These are phyloP conservation scores for Fragum sueziense DNA, from an alignment of 2,888 invertebrate species.

Conservation along the genomic window DNA sequence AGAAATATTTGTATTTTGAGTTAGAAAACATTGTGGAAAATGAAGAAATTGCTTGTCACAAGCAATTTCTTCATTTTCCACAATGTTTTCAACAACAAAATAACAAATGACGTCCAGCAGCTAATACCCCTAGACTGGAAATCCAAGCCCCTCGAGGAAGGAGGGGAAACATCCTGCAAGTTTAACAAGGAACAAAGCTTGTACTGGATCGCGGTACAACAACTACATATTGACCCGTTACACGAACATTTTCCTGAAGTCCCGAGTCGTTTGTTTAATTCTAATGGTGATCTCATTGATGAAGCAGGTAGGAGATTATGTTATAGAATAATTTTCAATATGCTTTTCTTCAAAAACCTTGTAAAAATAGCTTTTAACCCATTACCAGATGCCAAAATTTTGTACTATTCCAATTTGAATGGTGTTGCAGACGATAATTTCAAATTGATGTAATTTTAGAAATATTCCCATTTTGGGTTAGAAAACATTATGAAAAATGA, in stretches of 20 bases:
- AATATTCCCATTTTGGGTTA: too few relatives aligned
- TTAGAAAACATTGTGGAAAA: background rate
- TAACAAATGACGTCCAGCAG: conserved; percentile 83
- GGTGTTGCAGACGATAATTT: too few relatives aligned
- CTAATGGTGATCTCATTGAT: conserved; percentile 81
- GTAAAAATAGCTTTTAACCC: too few relatives aligned
- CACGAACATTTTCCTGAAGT: conserved; percentile 81
- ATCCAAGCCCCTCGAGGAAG: conserved; percentile 20
- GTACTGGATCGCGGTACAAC: conserved; percentile 84
- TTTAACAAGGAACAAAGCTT: conserved; percentile 82
- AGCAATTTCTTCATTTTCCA: conserved; percentile 1
- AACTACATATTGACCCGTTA: conserved; percentile 82
- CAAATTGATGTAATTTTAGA: too few relatives aligned
- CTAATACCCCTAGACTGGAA: conserved; percentile 72
- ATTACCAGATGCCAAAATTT: too few relatives aligned
- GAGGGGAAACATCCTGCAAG: conserved; percentile 72
- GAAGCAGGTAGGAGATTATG: conserved; percentile 74
- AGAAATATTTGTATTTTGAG: too few relatives aligned
- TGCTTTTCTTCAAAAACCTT: too few relatives aligned
- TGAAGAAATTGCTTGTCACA: background rate
- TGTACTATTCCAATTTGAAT: too few relatives aligned
- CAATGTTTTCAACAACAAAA: conserved; percentile 83
- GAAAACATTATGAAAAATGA: too few relatives aligned
- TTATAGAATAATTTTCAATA: too few relatives aligned
- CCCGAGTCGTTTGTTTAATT: conserved; percentile 80